Evolutionary conservation across 2,888 invertebrate species (phyloP).

Genomic region (Macrophya annulata): DNA sequence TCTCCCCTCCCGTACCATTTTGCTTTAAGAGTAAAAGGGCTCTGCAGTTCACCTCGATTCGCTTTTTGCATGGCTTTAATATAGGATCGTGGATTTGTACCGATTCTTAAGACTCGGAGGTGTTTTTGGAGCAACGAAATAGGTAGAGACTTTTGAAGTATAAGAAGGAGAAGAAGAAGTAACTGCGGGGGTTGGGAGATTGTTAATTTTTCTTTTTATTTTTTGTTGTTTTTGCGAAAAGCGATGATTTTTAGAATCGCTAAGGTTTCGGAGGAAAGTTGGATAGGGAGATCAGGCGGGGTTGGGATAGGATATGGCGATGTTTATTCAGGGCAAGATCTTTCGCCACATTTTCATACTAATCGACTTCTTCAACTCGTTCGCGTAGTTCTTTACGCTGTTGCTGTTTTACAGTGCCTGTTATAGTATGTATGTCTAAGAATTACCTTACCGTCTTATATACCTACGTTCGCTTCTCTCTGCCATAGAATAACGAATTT

Average conservation of each 20-base stretch:
- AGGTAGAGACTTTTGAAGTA: neutral
- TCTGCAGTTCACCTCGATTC: constrained; percentile 10
- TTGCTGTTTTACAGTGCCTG: neutral
- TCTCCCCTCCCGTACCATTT: neutral
- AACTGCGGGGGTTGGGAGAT: neutral
- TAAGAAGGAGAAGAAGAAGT: neutral
- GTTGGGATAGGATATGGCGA: neutral
- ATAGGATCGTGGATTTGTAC: neutral
- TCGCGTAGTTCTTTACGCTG: constrained; percentile 31
- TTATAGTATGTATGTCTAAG: neutral
- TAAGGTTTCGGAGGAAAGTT: neutral
- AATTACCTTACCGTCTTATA: neutral
- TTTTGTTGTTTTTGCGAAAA: neutral
- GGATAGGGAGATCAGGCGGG: neutral
- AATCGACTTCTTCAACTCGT: constrained; percentile 74
- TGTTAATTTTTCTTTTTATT: neutral
- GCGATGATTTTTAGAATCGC: neutral
- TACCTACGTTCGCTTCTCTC: constrained; percentile 2
- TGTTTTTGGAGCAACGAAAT: no score
- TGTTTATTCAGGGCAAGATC: constrained; percentile 57
- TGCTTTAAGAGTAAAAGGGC: neutral
- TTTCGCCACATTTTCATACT: constrained; percentile 76
- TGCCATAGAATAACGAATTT: constrained; percentile 40
- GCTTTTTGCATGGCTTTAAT: neutral
- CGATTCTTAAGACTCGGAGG: neutral